Evolutionary conservation across 2,888 invertebrate genomes (phyloP), one percentile per base, ranked within the genome.

Genomic region (Sarcophaga subvicina): DNA sequence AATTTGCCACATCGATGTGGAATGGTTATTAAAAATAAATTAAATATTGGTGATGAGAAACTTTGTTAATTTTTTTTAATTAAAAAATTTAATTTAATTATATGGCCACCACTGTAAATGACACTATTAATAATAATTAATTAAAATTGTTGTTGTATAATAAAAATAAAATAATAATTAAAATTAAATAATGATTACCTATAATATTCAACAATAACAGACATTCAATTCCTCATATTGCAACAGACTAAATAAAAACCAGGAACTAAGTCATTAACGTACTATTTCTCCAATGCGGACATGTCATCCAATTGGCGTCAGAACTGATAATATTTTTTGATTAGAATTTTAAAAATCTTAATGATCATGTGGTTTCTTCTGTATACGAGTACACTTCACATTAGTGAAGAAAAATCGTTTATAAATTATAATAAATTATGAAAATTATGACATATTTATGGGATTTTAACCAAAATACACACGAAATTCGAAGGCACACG

Each of bases 401-500:
- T 54, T 54, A 54, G 17, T 54, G 54, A 76, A 69, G 63, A 45
- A 70, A 84, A 75, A 64, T 76, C 66, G 22, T 77, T 84, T 79
- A 81, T 69, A 84, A 87, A 84, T 79, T 75, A 69, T 47, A 81
- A 87, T 84, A 87, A 81, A 81, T 87, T 87, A 70, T 63, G 3
- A 63, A 84, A 84, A 84, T 70, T 84, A 84, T 87, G 87, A 84
- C 87, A 87, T 62, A 76, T 87, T 87, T 84, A 87, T 84, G 75
- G 63, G 78, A 69, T 59, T 49, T 67, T 83, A 73, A 47, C 5
- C 20, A 60, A 80, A 76, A 84, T 73, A 78, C n/a, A 72, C 14
- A n/a, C 22, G 71, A 73, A 84, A 60, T 80, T 85, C 47, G 11
- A 70, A 70, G 22, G 76, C 70, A 84, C 84, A 84, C 81, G 87